Base-by-base conservation (phyloP, 35 echinoderm and acorn worm species). In the Apostichopus japonicus region DNA sequence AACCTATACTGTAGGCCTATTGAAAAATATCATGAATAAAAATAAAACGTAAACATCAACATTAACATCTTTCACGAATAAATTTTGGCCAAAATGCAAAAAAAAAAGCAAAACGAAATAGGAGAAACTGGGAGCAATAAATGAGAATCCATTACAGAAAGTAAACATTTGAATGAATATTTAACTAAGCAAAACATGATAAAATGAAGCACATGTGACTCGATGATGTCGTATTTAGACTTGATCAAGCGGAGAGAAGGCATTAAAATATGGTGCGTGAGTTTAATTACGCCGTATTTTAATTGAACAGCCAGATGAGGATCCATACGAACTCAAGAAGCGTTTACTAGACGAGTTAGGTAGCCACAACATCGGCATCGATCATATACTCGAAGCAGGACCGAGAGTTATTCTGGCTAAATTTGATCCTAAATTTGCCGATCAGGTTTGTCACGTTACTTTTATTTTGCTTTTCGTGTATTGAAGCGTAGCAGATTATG, bases 331-430 rank as follows among this genome's bases (percentile, higher is more conserved):
- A 10, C 9, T 80, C 5, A 84, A 84, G 24, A 84, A 84, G n/a
- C 21, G 54, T n/a, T 56, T 84, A 51, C 54, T 84, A 15, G 4
- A n/a, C 54, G 81, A 56, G 22, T 0, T 84, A 9, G 81, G 81
- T n/a, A 17, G 54, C 55, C 11, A 11, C 2, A 59, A 58, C 53
- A 56, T 84, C 15, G 3, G 5, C 19, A 84, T 84, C 9, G 57
- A 5, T 21, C 5, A 6, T 0, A 17, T 84, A 13, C 81, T 84
- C 11, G 23, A 84, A 56, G 23, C 24, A 53, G 81, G 10, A 84
- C 81, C 81, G 10, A 55, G 10, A 23, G 81, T 84, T 16, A 13
- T 84, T 15, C 57, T 84, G 53, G 81, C 81, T 57, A 84, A 84
- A n/a, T 84, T 84, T 84, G 81, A 84, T 3, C 54, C 54, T 57